Conservation (phyloP, 2,113 vertebrate genomes). For the Psephotus haematonotus region DNA sequence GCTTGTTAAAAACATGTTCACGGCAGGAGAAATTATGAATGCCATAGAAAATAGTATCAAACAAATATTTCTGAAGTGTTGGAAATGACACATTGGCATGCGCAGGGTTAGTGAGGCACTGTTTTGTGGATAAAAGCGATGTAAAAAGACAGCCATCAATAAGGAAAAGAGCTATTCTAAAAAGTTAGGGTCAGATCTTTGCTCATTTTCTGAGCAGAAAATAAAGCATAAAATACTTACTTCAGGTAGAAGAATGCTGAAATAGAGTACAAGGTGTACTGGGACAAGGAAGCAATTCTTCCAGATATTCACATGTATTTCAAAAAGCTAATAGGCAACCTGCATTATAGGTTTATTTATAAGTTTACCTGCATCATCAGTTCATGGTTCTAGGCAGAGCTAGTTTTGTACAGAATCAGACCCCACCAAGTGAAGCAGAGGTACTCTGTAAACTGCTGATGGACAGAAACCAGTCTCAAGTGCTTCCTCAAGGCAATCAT, state of each 20-base stretch:
- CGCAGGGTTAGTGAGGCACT: neutral
- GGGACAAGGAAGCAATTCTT: neutral
- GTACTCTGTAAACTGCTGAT: fast-evolving
- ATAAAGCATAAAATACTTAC: neutral
- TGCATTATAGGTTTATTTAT: neutral
- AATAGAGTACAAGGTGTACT: neutral
- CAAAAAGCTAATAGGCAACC: neutral
- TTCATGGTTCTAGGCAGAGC: neutral
- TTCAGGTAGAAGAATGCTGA: neutral
- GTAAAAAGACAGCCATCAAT: fast-evolving
- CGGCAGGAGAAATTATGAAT: neutral
- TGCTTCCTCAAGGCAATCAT: neutral
- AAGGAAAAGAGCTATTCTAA: neutral
- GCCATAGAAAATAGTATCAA: neutral
- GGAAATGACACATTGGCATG: neutral
- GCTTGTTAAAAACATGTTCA: neutral
- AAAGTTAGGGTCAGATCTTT: neutral
- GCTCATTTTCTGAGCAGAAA: neutral
- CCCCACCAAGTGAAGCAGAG: neutral
- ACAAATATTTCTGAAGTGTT: neutral
- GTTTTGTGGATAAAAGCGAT: neutral
- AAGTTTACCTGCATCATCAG: neutral
- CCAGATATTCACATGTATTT: neutral
- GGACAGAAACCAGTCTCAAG: neutral
- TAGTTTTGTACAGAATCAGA: neutral